Percentiles rank a stretch among this genome's conserved stretches.
Evolutionary conservation across 2,113 vertebrate species (phyloP).

Genomic region (Crotophaga sulcirostris): DNA sequence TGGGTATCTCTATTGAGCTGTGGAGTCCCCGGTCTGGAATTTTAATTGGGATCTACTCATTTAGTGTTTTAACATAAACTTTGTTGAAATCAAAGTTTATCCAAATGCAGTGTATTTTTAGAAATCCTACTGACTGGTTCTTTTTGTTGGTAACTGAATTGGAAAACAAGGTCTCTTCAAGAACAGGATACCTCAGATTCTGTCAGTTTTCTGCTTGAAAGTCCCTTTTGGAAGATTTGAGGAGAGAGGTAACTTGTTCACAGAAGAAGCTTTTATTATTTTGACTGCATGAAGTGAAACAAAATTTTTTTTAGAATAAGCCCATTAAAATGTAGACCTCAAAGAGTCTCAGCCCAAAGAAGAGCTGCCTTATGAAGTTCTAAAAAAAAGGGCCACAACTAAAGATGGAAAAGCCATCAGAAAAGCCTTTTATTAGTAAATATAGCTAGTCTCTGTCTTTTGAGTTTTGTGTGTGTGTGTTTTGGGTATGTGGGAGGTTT

Average conservation of each 20-base stretch:
- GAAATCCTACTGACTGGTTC: background rate
- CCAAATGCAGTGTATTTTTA: background rate
- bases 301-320: background rate
- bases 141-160: background rate
- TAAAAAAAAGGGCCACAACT: background rate
- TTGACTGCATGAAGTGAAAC: background rate
- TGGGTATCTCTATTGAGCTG: background rate
- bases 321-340: background rate
- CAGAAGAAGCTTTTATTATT: background rate
- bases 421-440: background rate
- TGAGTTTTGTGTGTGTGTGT: background rate
- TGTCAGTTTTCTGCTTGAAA: background rate
- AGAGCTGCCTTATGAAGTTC: background rate
- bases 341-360: background rate
- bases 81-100: background rate
- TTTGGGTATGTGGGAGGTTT: background rate
- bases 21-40: background rate
- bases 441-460: background rate
- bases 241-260: background rate
- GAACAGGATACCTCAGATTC: background rate
- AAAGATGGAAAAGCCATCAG: background rate
- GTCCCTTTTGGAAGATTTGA: background rate
- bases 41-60: background rate
- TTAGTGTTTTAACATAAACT: background rate
- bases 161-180: background rate